A percentile compares a stretch with the other conserved stretches of the same genome.
phyloP scores from a whole-genome alignment of 30 jellyfish, hydroid and myxozoan genomes.

The Aurelia sp. region DNA sequence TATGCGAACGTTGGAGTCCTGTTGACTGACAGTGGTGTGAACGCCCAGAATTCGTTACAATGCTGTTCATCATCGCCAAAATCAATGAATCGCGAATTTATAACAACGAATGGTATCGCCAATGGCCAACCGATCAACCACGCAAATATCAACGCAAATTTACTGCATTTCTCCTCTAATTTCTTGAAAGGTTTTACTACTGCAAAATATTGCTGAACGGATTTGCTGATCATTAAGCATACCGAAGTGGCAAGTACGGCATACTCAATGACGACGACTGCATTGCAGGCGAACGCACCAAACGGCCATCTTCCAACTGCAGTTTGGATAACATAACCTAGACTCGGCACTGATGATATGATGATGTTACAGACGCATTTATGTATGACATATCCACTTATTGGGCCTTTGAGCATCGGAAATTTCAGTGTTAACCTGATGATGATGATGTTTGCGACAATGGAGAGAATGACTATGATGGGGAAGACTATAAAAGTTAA shows the following conservation, averaged over 20 bases:
- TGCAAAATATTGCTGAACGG: constrained; percentile 16
- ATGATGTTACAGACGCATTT: constrained; percentile 7
- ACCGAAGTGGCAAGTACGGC: constrained; percentile 13
- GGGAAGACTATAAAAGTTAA: too few relatives aligned
- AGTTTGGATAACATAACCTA: background rate
- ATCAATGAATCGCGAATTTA: background rate
- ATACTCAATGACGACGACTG: background rate
- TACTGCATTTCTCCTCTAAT: background rate
- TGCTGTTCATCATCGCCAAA: background rate
- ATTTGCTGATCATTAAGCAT: background rate
- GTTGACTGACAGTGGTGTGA: too few relatives aligned
- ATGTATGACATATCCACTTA: constrained; percentile 6
- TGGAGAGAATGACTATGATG: background rate
- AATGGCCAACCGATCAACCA: constrained; percentile 4
- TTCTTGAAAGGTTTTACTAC: background rate
- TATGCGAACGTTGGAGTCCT: too few relatives aligned
- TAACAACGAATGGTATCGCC: constrained; percentile 17
- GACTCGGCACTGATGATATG: background rate
- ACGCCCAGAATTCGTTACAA: background rate
- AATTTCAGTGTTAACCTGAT: constrained; percentile 20
- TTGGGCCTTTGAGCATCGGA: constrained; percentile 2
- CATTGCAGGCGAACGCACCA: constrained; percentile 13
- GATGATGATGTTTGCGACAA: background rate
- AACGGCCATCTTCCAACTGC: constrained; percentile 4
- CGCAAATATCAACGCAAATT: background rate